Base-by-base conservation (phyloP, 2,888 invertebrate genomes). In the Emmelina monodactyla region DNA sequence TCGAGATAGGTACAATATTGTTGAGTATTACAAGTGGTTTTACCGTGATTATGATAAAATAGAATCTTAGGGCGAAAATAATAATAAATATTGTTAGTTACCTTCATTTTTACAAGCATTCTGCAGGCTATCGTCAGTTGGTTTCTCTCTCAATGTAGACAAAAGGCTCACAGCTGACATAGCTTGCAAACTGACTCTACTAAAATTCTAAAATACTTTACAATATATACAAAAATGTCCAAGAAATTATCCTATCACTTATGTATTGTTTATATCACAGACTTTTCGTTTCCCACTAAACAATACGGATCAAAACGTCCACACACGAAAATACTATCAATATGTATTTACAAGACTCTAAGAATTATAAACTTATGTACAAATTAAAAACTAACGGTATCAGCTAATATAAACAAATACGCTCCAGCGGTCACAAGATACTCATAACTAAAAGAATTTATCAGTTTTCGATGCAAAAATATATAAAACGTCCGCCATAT, bases 261-360 rank as follows among this genome's bases (percentile, higher is more conserved):
- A 79, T 55, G 66, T 78, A 78, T 75, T 79, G 80, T 81, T 82
- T 82, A 82, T 82, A 82, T 82, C 82, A 82, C 82, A 82, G 82
- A 82, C 81, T 79, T 79, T 80, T 82, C 82, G 79, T 81, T 80
- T 80, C 13, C 4, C 12, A 12, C 78, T 76, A 75, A 80, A 79
- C 79, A 78, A 79, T 78, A 80, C 73, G 79, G 71, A 73, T 76
- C 68, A 81, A 82, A 80, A 81, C 76, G 76, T 78, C 79, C 80
- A 79, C 79, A 71, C 76, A 76, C 70, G 68, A 76, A 78, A 73
- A 79, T 76, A 76, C 69, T 73, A 70, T 67, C 72, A 71, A 71
- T 79, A 79, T 72, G 70, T 78, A 79, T 72, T 68, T 78, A 73
- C 71, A 76, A 63, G 67, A 72, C 64, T 70, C 66, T 66, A 72